Evolutionary conservation across 2,113 vertebrate species (phyloP).

Genomic region (Gnathonemus echidnorhynchus): DNA sequence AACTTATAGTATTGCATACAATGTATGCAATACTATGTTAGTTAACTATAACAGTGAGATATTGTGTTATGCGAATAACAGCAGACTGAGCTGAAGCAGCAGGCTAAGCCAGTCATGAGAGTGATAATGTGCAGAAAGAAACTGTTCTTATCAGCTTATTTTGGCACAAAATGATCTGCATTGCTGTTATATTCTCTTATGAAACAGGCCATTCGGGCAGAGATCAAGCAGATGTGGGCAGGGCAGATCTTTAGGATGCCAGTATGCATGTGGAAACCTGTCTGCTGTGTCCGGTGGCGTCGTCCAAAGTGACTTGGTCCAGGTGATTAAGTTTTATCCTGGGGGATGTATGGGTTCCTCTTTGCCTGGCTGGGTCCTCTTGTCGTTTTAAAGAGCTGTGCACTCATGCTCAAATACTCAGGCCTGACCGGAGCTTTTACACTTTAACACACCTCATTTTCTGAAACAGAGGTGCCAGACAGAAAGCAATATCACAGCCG

Average conservation of each 20-base stretch:
- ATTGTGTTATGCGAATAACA: neutral
- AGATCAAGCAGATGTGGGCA: neutral
- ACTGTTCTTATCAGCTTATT: neutral
- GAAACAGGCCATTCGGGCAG: neutral
- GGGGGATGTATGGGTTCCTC: slow-evolving; percentile 12
- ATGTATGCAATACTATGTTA: neutral
- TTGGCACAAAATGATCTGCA: neutral
- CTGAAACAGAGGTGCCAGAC: slow-evolving; percentile 36
- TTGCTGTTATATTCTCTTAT: neutral
- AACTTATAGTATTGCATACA: neutral
- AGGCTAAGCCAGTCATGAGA: neutral
- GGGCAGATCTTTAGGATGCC: neutral
- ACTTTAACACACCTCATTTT: slow-evolving; percentile 27
- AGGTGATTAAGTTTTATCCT: neutral
- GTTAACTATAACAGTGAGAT: neutral
- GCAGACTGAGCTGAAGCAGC: neutral
- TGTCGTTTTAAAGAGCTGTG: slow-evolving; percentile 14
- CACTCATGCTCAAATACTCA: slow-evolving; percentile 25
- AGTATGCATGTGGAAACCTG: neutral
- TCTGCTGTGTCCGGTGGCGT: neutral
- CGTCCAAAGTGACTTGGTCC: neutral
- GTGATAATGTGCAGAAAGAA: neutral
- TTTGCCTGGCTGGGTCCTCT: slow-evolving; percentile 27
- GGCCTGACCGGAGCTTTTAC: slow-evolving; percentile 17
- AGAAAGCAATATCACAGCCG: slow-evolving; percentile 28